Base-by-base conservation (phyloP, 2,797 vertebrate genomes). In the Oryzias dopingdopingensis region DNA sequence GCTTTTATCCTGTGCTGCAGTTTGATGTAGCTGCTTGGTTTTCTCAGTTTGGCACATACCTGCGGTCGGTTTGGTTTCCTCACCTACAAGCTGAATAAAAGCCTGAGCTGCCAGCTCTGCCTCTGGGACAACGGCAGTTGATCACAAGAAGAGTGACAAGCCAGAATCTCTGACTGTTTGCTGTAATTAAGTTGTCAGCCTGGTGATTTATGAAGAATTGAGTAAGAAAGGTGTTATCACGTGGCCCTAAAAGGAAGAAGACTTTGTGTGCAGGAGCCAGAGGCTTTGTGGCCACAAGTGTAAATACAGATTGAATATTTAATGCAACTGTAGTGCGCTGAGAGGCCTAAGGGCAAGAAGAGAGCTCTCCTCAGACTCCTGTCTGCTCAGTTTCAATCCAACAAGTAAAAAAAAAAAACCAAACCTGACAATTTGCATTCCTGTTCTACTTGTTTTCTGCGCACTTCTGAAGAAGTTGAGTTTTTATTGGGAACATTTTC, bases 181-280 rank as follows among this genome's bases (percentile, higher is more conserved):
- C 89, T 72, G 86, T 92, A 91, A 93, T 93, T 92, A 91, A 75
- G 63, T 72, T 92, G 91, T 92, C 91, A 23, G 42, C 20, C 17
- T 46, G 45, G 70, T 92, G 91, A 92, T 91, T 92, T 90, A 93
- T 88, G 85, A 85, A 46, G 41, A 74, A 82, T 87, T 91, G 91
- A 89, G 86, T 86, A 89, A 91, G 83, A 86, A 76, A 80, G 69
- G 74, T 83, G 74, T 86, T 90, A 82, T 90, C 80, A 76, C 58
- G 62, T 55, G 72, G 64, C 61, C 51, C 51, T 52, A 67, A 51
- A 53, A 74, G 48, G 56, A 76, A 60, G 61, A 62, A 69, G 70
- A 68, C 7, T 1, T 52, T 43, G 52, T 52, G 54, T 72, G 49
- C 72, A 42, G 81, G 73, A 57, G 79, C 86, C 73, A 62, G 66